Evolutionary conservation across 2,797 vertebrate species (phyloP).

Genomic region (Ctenosaura bakeri): DNA sequence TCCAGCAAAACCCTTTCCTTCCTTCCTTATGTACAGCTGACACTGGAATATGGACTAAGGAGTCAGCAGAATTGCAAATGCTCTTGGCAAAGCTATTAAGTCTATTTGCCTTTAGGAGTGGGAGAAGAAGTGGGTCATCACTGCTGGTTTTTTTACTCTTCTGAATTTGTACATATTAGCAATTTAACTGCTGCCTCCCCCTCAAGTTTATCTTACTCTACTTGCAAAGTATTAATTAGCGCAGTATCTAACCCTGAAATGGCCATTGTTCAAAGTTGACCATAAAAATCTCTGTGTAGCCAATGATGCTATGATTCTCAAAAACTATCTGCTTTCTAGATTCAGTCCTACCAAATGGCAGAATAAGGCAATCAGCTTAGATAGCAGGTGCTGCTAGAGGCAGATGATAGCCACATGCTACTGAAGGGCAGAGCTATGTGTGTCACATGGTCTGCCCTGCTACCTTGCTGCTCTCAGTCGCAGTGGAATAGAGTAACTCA

Average conservation of each 20-base stretch:
- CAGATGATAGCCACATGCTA: no score
- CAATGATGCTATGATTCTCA: not conserved
- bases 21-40: slow-evolving; percentile 15
- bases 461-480: no score
- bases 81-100: slow-evolving; percentile 32
- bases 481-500: no score
- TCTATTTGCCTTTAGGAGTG: not conserved
- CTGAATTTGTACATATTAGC: not conserved
- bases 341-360: no score
- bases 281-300: not conserved
- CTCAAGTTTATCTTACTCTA: slow-evolving; percentile 1
- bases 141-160: not conserved
- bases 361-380: no score
- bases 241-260: not conserved
- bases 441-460: no score
- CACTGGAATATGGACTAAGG: slow-evolving; percentile 19
- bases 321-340: not conserved
- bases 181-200: not conserved
- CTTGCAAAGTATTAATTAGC: slow-evolving; percentile 13
- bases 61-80: slow-evolving; percentile 24
- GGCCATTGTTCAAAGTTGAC: not conserved
- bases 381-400: no score
- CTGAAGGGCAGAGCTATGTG: no score
- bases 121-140: slow-evolving; percentile 28
- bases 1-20: slow-evolving; percentile 34